phyloP scores from a whole-genome alignment of 1,140 invertebrate genomes.

The Lasioglossum baleicum region DNA sequence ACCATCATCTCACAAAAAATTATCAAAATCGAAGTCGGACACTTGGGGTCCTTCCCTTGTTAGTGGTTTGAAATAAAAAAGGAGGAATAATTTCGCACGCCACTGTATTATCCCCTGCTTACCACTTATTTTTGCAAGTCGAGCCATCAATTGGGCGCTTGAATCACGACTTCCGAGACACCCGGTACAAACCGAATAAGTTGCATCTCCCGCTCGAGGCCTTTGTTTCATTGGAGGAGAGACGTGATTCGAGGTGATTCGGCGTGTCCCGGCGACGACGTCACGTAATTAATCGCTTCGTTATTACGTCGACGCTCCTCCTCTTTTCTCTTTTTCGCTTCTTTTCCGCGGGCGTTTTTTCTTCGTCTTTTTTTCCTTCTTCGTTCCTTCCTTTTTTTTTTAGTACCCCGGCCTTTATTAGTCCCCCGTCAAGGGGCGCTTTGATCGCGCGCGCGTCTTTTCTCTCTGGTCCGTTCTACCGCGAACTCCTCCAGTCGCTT shows the following conservation, averaged over 20 bases:
- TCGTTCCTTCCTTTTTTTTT: background rate
- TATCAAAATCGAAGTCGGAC: too few relatives aligned
- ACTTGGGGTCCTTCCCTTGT: too few relatives aligned
- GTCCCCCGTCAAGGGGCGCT: background rate
- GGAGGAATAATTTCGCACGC: too few relatives aligned
- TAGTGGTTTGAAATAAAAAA: too few relatives aligned
- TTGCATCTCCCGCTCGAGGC: too few relatives aligned
- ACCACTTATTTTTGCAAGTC: too few relatives aligned
- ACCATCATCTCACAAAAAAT: too few relatives aligned
- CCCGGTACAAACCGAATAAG: too few relatives aligned
- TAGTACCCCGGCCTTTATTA: conserved; percentile 4
- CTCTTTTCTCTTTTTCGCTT: background rate
- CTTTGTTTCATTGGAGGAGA: too few relatives aligned
- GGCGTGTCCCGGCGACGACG: conserved; percentile 23
- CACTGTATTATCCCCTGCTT: too few relatives aligned
- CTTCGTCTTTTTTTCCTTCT: background rate
- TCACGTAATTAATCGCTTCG: conserved; percentile 45
- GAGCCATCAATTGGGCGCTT: too few relatives aligned
- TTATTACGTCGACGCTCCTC: conserved; percentile 10
- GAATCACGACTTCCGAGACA: too few relatives aligned
- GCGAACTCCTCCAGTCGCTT: conserved; percentile 4
- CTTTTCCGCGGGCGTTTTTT: background rate
- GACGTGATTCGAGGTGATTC: conserved; percentile 23
- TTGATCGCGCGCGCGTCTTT: conserved; percentile 23
- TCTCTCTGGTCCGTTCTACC: background rate